Conservation (phyloP, 2,888 invertebrate genomes). For the Ectobius pallidus region DNA sequence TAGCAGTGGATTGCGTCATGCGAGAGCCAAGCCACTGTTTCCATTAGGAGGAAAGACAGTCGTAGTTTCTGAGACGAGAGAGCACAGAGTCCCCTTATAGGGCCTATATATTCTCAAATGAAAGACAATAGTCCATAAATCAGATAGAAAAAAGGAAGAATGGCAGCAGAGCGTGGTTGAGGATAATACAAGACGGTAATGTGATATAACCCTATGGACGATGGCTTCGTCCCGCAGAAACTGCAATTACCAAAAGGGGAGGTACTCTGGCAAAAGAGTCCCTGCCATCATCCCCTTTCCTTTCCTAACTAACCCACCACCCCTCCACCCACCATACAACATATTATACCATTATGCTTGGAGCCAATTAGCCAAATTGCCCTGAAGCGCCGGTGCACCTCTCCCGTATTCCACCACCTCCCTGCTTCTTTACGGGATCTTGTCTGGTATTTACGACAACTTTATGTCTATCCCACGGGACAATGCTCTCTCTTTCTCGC, state of each 20-base stretch:
- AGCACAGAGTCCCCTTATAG: slow-evolving; percentile 21
- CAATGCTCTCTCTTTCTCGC: background rate
- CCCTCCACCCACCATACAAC: slow-evolving; percentile 34
- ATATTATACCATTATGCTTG: slow-evolving; percentile 44
- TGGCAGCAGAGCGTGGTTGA: background rate
- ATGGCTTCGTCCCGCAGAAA: slow-evolving; percentile 25
- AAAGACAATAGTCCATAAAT: slow-evolving; percentile 60
- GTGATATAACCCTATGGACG: slow-evolving; percentile 33
- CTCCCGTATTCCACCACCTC: background rate
- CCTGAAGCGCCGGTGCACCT: slow-evolving; percentile 7
- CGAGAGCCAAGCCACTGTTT: background rate
- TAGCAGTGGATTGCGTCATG: slow-evolving; percentile 14
- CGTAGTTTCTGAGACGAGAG: slow-evolving; percentile 28
- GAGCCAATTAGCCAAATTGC: slow-evolving; percentile 46
- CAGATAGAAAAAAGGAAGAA: slow-evolving; percentile 46
- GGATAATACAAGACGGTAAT: slow-evolving; percentile 27
- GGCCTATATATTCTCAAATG: slow-evolving; percentile 56
- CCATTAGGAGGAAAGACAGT: slow-evolving; percentile 29
- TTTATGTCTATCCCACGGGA: slow-evolving; percentile 37
- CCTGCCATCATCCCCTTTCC: background rate
- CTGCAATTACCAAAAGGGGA: slow-evolving; percentile 21
- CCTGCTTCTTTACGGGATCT: slow-evolving; percentile 30
- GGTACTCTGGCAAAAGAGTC: background rate
- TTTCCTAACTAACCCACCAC: slow-evolving; percentile 15
- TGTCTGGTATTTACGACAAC: slow-evolving; percentile 41